Conservation (phyloP, 2,797 vertebrate genomes). For the Lophius americanus region DNA sequence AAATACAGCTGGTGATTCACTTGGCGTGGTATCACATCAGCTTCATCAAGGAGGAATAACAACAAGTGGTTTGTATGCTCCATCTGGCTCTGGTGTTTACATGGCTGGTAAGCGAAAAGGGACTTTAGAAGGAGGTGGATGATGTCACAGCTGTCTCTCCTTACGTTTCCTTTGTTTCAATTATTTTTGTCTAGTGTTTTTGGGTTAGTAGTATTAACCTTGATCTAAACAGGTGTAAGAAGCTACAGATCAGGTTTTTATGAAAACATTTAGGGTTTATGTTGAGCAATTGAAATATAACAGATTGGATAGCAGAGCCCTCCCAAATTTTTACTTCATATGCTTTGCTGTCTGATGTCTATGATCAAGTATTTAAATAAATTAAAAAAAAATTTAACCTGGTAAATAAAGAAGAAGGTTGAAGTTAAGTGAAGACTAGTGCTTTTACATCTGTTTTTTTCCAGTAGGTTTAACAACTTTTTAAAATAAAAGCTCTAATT, state of each 20-base stretch:
- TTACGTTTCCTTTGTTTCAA: conserved; percentile 18
- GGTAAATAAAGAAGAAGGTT: conserved; percentile 24
- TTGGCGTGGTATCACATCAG: not conserved
- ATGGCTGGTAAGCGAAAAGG: conserved; percentile 79
- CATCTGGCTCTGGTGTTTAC: conserved; percentile 46
- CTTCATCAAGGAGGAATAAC: conserved; percentile 30
- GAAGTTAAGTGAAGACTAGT: conserved; percentile 5
- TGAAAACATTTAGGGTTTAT: conserved; percentile 2
- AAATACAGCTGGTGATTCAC: conserved; percentile 13
- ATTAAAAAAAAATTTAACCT: not conserved
- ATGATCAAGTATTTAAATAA: conserved; percentile 25
- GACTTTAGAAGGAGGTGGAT: conserved; percentile 67
- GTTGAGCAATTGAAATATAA: conserved; percentile 16
- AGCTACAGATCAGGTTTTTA: conserved; percentile 25
- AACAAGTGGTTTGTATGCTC: conserved; percentile 82
- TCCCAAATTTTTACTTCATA: not conserved
- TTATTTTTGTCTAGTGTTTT: conserved; percentile 10
- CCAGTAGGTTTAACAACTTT: conserved; percentile 5
- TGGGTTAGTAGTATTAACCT: conserved; percentile 39
- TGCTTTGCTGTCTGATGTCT: conserved; percentile 13
- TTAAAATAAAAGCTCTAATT: not conserved
- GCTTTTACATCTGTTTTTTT: conserved; percentile 17
- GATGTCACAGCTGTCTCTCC: conserved; percentile 33
- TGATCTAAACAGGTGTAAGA: conserved; percentile 19
- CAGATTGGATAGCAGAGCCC: conserved; percentile 12